phyloP scores from a whole-genome alignment of 2,888 invertebrate species.

The Andrena camellia region DNA sequence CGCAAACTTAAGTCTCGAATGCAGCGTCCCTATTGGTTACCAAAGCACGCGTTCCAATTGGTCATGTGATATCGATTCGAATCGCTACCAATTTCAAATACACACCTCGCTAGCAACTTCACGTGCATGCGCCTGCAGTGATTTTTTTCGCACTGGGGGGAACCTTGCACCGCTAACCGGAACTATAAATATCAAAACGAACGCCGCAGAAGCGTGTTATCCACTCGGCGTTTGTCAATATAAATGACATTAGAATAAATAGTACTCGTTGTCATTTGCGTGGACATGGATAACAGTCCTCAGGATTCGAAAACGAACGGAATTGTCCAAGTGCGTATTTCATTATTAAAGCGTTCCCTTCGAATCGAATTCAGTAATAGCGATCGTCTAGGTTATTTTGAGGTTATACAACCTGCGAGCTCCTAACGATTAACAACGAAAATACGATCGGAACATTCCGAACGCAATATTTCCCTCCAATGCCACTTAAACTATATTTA shows the following conservation, averaged over 20 bases:
- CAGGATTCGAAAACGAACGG: constrained; percentile 5
- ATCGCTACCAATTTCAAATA: not conserved
- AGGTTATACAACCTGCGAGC: constrained; percentile 40
- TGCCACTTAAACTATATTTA: too few species aligned
- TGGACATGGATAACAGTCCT: constrained; percentile 44
- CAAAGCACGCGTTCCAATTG: not conserved
- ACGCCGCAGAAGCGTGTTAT: constrained; percentile 48
- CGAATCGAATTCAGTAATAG: constrained; percentile 10
- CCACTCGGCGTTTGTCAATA: constrained; percentile 23
- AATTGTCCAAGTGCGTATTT: constrained; percentile 31
- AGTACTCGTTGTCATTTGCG: constrained; percentile 50
- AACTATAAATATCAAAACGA: constrained; percentile 44
- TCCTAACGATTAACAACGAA: not conserved
- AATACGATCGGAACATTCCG: not conserved
- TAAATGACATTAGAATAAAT: constrained; percentile 26
- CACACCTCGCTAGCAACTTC: not conserved
- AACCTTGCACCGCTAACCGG: not conserved
- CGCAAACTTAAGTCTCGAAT: not conserved
- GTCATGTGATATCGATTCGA: not conserved
- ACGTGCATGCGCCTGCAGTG: not conserved
- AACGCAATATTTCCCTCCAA: not conserved
- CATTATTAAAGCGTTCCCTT: not conserved
- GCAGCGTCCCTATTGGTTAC: not conserved
- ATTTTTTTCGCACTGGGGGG: not conserved
- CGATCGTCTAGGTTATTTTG: constrained; percentile 43